Conservation (phyloP, 1,140 invertebrate genomes). For the Achroia grisella region DNA sequence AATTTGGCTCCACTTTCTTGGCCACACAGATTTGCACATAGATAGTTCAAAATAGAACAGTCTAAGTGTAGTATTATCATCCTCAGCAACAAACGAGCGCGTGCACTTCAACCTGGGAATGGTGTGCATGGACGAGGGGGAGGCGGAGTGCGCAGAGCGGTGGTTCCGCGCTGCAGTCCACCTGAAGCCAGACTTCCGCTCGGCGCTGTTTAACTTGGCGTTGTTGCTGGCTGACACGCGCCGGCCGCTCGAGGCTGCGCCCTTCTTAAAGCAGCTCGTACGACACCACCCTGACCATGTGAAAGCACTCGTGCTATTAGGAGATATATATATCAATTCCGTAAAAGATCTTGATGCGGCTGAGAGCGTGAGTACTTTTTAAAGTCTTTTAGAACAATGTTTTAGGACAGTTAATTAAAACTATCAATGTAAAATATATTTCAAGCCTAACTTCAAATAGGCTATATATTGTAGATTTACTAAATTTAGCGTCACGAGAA, state of each 20-base stretch:
- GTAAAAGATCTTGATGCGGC: slow-evolving; percentile 95
- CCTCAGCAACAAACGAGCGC: slow-evolving; percentile 84
- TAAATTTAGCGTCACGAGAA: too few species aligned
- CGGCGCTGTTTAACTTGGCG: slow-evolving; percentile 95
- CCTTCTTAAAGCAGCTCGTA: slow-evolving; percentile 93
- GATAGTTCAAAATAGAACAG: too few species aligned
- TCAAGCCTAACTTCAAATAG: too few species aligned
- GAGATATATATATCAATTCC: slow-evolving; percentile 97
- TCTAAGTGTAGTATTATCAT: slow-evolving; percentile 9
- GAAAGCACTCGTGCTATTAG: slow-evolving; percentile 94
- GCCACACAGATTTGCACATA: too few species aligned
- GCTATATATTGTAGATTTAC: too few species aligned
- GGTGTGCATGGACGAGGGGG: slow-evolving; percentile 96
- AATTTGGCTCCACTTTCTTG: too few species aligned
- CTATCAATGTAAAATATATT: too few species aligned
- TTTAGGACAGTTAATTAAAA: too few species aligned
- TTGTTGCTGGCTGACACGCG: slow-evolving; percentile 91
- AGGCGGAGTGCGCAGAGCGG: slow-evolving; percentile 89
- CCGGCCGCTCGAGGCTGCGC: slow-evolving; percentile 91
- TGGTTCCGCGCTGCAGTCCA: slow-evolving; percentile 92
- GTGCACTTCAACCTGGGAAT: slow-evolving; percentile 97
- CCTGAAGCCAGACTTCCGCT: slow-evolving; percentile 89
- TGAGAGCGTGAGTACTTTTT: slow-evolving; percentile 81
- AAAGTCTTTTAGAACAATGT: too few species aligned
- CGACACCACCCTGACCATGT: slow-evolving; percentile 94